These are phyloP conservation scores for Porphyrio hochstetteri DNA, from an alignment of 2,113 vertebrate species.

Conservation along the genomic window DNA sequence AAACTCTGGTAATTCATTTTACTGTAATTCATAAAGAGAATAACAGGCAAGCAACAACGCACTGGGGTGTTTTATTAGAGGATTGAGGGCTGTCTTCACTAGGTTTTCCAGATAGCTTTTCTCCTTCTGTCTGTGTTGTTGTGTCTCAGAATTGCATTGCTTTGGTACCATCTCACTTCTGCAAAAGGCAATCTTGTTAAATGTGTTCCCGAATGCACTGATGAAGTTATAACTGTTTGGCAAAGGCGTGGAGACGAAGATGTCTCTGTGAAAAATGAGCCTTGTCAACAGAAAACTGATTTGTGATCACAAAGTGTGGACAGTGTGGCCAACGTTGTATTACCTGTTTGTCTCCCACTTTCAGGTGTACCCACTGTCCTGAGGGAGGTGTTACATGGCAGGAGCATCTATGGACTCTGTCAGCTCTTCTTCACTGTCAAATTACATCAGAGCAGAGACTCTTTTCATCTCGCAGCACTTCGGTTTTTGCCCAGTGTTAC, in stretches of 20 bases:
- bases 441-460: background rate
- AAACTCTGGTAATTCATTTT: conserved; percentile 55
- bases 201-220: conserved; percentile 66
- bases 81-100: conserved; percentile 50
- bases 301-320: conserved; percentile 57
- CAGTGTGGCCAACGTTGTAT: background rate
- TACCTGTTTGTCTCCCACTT: conserved; percentile 20
- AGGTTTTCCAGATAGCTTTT: conserved; percentile 17
- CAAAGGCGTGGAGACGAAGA: conserved; percentile 60
- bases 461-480: background rate
- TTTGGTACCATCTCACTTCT: conserved; percentile 54
- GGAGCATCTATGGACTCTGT: conserved; percentile 15
- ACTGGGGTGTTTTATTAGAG: conserved; percentile 56
- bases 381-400: conserved; percentile 29
- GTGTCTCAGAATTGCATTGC: conserved; percentile 57
- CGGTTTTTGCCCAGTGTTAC: background rate
- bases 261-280: conserved; percentile 73
- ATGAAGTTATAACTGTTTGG: conserved; percentile 77
- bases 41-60: conserved; percentile 26
- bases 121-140: conserved; percentile 30
- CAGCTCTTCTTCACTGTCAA: conserved; percentile 45
- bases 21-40: conserved; percentile 32
- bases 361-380: conserved; percentile 1
- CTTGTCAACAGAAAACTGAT: conserved; percentile 73
- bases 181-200: conserved; percentile 74